phyloP scores from a whole-genome alignment of 2,888 invertebrate genomes.

The Branchinecta sandiegonensis region DNA sequence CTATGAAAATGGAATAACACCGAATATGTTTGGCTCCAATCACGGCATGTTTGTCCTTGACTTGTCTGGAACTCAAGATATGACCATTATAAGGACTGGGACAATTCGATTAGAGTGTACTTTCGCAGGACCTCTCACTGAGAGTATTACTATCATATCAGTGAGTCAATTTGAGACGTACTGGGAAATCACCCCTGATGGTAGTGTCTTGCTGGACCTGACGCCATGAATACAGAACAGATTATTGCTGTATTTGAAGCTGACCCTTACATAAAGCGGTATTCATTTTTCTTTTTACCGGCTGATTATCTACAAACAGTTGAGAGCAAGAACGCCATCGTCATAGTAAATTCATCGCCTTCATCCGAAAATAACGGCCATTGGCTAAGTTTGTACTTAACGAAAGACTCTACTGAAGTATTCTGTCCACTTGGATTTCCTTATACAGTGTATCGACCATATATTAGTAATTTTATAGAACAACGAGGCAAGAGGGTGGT shows the following conservation, averaged over 20 bases:
- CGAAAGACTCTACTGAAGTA: no score
- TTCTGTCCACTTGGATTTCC: no score
- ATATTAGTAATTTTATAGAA: no score
- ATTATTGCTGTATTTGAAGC: background rate
- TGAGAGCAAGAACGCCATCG: background rate
- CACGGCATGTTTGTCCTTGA: slow-evolving; percentile 5
- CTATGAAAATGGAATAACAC: slow-evolving; percentile 5
- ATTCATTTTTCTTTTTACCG: background rate
- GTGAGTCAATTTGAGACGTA: background rate
- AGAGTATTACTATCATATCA: background rate
- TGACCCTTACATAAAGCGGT: background rate
- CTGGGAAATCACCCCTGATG: background rate
- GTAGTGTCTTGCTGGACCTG: background rate
- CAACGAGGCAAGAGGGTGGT: no score
- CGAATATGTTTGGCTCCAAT: background rate
- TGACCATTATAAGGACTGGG: background rate
- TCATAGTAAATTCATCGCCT: background rate
- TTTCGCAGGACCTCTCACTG: background rate
- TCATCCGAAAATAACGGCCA: no score
- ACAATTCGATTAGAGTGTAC: slow-evolving; percentile 12
- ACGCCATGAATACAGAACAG: background rate
- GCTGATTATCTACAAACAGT: background rate
- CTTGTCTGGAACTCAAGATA: slow-evolving; percentile 14
- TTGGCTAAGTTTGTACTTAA: no score
- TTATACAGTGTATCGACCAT: no score